phyloP scores from a whole-genome alignment of 2,797 vertebrate genomes.

The Tapirus indicus region DNA sequence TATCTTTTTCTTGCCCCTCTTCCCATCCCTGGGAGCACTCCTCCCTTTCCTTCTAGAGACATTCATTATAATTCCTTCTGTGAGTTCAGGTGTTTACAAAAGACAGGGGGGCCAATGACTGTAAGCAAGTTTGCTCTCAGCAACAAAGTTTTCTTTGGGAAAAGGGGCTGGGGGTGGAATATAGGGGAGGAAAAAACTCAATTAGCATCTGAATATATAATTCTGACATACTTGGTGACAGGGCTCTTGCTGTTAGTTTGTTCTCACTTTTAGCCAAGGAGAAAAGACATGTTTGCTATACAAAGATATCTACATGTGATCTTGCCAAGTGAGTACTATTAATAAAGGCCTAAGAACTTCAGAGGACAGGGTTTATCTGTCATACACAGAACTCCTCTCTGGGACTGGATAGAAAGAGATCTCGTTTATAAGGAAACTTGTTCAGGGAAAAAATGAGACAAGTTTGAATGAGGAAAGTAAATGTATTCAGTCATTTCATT shows the following conservation, averaged over 20 bases:
- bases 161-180: neutral
- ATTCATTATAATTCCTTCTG: neutral
- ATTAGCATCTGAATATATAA: neutral
- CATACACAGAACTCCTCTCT: neutral
- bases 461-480: conserved; percentile 3
- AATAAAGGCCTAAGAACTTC: neutral
- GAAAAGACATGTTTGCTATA: neutral
- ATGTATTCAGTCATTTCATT: neutral
- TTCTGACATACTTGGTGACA: neutral
- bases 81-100: neutral
- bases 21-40: neutral
- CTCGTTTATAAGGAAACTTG: neutral
- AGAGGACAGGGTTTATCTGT: neutral
- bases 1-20: neutral
- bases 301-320: neutral
- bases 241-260: neutral
- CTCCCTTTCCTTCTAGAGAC: neutral
- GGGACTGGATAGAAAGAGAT: neutral
- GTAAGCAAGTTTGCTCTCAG: neutral
- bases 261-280: neutral
- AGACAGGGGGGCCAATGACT: neutral
- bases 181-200: neutral
- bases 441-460: neutral
- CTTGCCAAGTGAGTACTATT: neutral
- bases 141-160: neutral